Conservation (phyloP, 1,140 invertebrate genomes). For the Papilio polytes region DNA sequence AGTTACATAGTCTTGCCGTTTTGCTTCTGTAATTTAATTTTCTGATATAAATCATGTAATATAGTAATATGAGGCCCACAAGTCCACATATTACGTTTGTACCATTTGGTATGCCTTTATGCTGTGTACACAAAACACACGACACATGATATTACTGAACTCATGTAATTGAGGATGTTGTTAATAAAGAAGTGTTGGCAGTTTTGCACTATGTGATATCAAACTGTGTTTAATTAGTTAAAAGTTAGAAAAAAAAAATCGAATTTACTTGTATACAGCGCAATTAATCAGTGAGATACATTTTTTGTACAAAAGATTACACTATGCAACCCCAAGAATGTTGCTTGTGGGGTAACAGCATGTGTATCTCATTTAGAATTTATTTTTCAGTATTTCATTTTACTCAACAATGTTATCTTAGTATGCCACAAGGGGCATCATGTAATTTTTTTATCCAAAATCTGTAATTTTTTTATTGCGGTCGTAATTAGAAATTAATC, state of each 20-base stretch:
- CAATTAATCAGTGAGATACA: not conserved
- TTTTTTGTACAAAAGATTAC: not conserved
- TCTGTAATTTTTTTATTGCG: not conserved
- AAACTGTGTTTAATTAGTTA: no score
- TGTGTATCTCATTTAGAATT: no score
- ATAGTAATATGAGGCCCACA: no score
- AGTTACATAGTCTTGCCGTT: no score
- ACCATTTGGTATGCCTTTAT: not conserved
- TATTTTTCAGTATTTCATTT: not conserved
- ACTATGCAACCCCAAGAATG: no score
- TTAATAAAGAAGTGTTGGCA: not conserved
- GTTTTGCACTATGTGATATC: not conserved
- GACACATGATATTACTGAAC: not conserved
- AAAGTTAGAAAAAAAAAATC: not conserved
- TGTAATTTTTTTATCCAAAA: not conserved
- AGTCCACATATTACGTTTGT: no score
- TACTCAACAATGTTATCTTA: not conserved
- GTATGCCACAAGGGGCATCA: not conserved
- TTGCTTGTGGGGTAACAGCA: no score
- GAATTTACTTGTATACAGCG: no score
- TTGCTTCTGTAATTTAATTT: no score
- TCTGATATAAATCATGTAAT: no score
- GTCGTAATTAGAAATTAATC: not conserved
- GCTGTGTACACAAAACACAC: not conserved
- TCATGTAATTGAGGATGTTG: not conserved